Base-by-base conservation (phyloP, 2,888 invertebrate species). In the Caenorhabditis angaria region DNA sequence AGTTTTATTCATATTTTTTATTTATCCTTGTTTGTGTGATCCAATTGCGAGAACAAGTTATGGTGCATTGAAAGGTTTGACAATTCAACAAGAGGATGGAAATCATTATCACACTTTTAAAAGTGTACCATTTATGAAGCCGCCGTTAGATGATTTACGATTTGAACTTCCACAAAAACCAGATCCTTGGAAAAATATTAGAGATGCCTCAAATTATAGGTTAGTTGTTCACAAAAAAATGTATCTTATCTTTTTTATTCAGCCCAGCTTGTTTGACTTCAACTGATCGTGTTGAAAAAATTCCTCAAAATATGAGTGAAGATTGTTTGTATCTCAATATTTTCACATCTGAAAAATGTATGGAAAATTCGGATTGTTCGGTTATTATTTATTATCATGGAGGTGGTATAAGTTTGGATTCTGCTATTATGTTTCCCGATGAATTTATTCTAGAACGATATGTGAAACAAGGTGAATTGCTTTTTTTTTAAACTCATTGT, bases 371-470 rank as follows among this genome's bases (percentile, higher is more conserved):
- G 25, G 48, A 54, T 4, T 82, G 82, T 60, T 73, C 82, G 1
- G 75, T 82, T 3, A 61, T 82, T 3, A 68, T 79, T 24, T 82
- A 81, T 63, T 72, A 77, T 27, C 82, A 82, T 50, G 82, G 81
- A 20, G 82, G 81, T 1, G 61, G 55, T 1, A 81, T 81, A 65
- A 76, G 59, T 22, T 73, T 73, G 32, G 81, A 77, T 47, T 76
- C 78, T 4, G 82, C 81, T 2, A 68, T 66, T 6, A 78, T 75
- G 78, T 78, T 80, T 55, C 75, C 76, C 14, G 81, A 80, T 29
- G 60, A 61, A 1, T 71, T 71, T 35, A 76, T 82, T 18, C 48
- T 80, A 18, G 62, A 78, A 6, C 70, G 78, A 57, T 82, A 77
- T 58, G 80, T 80, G 2, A 57, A 50, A 1, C 51, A 77, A 24